Evolutionary conservation across 2,113 vertebrate genomes (phyloP).

Genomic region (Laterallus jamaicensis): DNA sequence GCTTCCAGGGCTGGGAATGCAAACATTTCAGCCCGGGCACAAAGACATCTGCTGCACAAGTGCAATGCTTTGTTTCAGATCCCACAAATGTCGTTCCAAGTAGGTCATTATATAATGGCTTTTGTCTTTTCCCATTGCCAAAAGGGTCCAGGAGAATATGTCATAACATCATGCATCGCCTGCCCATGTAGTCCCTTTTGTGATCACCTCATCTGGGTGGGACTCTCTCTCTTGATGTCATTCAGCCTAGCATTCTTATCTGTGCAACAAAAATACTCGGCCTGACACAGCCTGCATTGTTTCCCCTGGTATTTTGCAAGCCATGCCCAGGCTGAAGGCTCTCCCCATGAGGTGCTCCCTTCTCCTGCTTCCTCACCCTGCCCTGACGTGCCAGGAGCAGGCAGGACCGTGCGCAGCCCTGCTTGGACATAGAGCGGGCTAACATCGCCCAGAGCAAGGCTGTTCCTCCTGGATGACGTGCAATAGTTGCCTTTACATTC

Average conservation of each 20-base stretch:
- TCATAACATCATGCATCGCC: not conserved
- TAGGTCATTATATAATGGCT: conserved; percentile 23
- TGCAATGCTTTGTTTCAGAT: not conserved
- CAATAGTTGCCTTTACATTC: not conserved
- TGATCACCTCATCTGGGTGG: not conserved
- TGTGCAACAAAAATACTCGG: not conserved
- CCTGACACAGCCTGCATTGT: not conserved
- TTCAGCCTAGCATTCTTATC: not conserved
- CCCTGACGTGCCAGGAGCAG: not conserved
- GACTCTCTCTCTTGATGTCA: not conserved
- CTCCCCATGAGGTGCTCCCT: not conserved
- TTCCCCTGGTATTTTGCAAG: not conserved
- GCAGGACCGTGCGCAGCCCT: accelerated
- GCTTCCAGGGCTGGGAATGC: not conserved
- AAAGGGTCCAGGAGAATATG: not conserved
- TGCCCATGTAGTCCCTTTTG: not conserved
- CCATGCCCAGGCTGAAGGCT: not conserved
- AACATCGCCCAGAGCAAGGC: not conserved
- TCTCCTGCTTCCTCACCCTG: not conserved
- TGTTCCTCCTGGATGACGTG: not conserved
- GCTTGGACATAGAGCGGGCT: not conserved
- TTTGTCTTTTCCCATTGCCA: conserved; percentile 4
- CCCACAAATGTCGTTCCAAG: not conserved
- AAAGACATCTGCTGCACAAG: not conserved
- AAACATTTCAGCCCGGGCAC: not conserved